phyloP scores from a whole-genome alignment of 1,140 invertebrate species.

The Atta cephalotes region DNA sequence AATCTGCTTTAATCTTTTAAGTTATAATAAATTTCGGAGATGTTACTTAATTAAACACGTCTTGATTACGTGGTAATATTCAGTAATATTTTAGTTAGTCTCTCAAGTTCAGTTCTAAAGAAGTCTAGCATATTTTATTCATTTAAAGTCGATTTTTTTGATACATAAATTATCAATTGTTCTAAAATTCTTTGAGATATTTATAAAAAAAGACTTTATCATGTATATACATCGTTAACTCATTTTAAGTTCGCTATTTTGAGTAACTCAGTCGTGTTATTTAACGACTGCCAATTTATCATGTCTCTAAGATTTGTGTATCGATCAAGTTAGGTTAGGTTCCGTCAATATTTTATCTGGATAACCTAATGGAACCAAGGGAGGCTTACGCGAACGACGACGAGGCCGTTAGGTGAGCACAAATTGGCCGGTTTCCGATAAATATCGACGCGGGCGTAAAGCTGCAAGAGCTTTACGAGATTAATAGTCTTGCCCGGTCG shows the following conservation, averaged over 20 bases:
- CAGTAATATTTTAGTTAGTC: neutral
- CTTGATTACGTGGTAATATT: neutral
- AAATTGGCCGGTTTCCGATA: constrained; percentile 59
- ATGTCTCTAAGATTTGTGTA: constrained; percentile 18
- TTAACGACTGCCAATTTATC: constrained; percentile 19
- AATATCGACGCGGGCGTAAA: constrained; percentile 48
- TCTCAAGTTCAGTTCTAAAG: neutral
- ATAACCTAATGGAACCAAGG: constrained; percentile 24
- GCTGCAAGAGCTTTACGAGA: constrained; percentile 57
- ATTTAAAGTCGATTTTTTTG: neutral
- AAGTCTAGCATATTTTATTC: neutral
- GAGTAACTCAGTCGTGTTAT: neutral
- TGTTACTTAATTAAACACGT: neutral
- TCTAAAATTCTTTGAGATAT: neutral
- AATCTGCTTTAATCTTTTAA: constrained; percentile 1
- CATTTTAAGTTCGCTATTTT: neutral
- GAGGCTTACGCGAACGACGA: constrained; percentile 40
- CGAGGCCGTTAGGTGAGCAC: constrained; percentile 43
- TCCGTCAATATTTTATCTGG: constrained; percentile 51
- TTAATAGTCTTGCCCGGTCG: constrained; percentile 33
- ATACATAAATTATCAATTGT: neutral
- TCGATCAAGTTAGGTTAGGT: constrained; percentile 30
- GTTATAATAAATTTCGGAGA: neutral
- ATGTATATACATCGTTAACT: neutral
- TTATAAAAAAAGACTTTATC: neutral